A percentile compares a stretch with the other conserved stretches of the same genome.
These are phyloP conservation scores for Aulostomus chinensis DNA, from an alignment of 2,797 vertebrate genomes.

Conservation along the genomic window DNA sequence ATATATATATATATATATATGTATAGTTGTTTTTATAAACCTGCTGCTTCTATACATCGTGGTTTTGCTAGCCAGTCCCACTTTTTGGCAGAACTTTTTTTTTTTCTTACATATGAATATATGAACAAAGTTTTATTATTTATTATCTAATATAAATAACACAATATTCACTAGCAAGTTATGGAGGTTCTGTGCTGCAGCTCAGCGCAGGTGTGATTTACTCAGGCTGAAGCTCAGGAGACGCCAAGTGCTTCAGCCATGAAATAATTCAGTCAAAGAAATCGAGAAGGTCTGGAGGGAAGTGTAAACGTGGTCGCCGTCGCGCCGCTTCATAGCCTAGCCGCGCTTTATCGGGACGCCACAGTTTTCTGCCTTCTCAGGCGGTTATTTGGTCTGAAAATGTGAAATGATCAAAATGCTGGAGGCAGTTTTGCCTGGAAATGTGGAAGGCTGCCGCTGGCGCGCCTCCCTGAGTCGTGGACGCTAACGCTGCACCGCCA, in stretches of 20 bases:
- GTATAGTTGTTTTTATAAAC: constrained; percentile 47
- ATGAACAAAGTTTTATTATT: constrained; percentile 80
- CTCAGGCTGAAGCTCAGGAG: no score
- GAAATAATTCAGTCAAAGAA: constrained; percentile 9
- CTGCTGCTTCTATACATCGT: constrained; percentile 50
- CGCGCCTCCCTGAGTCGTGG: no score
- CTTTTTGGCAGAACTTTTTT: constrained; percentile 53
- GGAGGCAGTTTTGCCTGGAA: constrained; percentile 21
- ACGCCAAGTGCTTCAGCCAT: neutral
- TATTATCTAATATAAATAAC: constrained; percentile 80
- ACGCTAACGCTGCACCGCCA: no score
- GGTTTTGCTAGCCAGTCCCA: constrained; percentile 37
- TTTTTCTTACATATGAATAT: constrained; percentile 64
- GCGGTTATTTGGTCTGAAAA: no score
- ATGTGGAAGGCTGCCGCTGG: no score
- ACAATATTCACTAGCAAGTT: constrained; percentile 30
- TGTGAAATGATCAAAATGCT: constrained; percentile 64
- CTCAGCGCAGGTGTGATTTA: no score
- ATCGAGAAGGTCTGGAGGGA: neutral
- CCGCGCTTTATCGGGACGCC: no score
- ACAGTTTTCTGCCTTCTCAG: no score
- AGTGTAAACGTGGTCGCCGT: no score
- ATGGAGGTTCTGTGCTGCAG: constrained; percentile 21
- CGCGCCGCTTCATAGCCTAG: no score
- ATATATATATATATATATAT: neutral